Evolutionary conservation across 2,797 vertebrate genomes (phyloP).

Genomic region (Knipowitschia caucasica): DNA sequence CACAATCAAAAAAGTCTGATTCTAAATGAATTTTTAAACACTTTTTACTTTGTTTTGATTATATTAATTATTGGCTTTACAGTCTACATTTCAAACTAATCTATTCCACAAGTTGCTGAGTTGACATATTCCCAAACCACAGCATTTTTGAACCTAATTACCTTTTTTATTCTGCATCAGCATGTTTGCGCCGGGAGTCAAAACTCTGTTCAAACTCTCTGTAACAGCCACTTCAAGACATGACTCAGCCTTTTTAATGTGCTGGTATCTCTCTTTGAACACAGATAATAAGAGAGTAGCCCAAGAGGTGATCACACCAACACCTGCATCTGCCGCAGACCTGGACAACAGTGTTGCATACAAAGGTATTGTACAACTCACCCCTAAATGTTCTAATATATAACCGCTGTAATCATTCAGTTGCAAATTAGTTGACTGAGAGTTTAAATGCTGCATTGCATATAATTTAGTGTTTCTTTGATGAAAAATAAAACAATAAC

Average conservation of each 20-base stretch:
- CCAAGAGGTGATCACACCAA: slow-evolving; percentile 45
- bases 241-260: background rate
- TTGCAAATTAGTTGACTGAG: too few species aligned
- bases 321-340: slow-evolving; percentile 45
- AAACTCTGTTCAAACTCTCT: background rate
- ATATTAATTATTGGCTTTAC: too few species aligned
- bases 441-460: background rate
- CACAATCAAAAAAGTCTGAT: too few species aligned
- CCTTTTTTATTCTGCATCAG: slow-evolving; percentile 12
- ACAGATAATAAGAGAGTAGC: slow-evolving; percentile 37
- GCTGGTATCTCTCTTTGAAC: slow-evolving; percentile 25
- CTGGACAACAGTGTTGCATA: slow-evolving; percentile 69
- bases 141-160: background rate
- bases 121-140: slow-evolving; percentile 4
- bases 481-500: too few species aligned
- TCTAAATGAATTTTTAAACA: background rate
- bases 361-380: slow-evolving; percentile 65
- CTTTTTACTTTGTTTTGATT: background rate
- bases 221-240: background rate
- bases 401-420: too few species aligned
- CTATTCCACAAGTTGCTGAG: slow-evolving; percentile 7
- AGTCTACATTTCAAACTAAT: background rate
- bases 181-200: background rate
- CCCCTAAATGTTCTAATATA: too few species aligned
- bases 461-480: too few species aligned